These are phyloP conservation scores for Alentia gelatinosa DNA, from an alignment of 2,888 invertebrate species.

Conservation along the genomic window DNA sequence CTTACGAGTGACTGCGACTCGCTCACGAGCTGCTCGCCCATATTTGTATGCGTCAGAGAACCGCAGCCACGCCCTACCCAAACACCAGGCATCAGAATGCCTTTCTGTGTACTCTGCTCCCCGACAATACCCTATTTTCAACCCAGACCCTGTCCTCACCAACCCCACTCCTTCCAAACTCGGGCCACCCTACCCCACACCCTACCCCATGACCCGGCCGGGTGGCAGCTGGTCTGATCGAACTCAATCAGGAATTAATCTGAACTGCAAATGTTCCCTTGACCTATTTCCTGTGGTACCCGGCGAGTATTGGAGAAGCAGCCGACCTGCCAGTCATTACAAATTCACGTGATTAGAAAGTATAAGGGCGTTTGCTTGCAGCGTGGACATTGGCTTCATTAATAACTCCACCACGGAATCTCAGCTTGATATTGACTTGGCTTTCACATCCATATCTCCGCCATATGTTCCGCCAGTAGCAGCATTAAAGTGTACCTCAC, in stretches of 20 bases:
- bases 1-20: too few species aligned
- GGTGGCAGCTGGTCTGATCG: slow-evolving; percentile 12
- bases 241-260: slow-evolving; percentile 36
- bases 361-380: too few species aligned
- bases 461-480: not conserved
- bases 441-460: not conserved
- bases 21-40: too few species aligned
- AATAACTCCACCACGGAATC: not conserved
- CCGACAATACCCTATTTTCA: not conserved
- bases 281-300: slow-evolving; percentile 10
- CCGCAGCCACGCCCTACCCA: not conserved
- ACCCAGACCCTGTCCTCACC: not conserved
- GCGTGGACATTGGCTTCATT: not conserved
- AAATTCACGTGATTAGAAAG: slow-evolving; percentile 22
- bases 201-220: not conserved
- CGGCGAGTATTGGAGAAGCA: not conserved
- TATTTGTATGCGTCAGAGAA: too few species aligned
- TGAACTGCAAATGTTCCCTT: not conserved
- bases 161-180: not conserved
- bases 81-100: not conserved
- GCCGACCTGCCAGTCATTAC: not conserved
- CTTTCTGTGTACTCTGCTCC: not conserved
- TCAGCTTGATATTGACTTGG: not conserved
- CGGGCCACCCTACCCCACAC: not conserved
- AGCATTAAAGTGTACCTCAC: not conserved